A percentile compares a stretch with the other conserved stretches of the same genome.
Conservation (phyloP, 37 sponge, comb jelly and placozoan genomes). For the Lycopodina hypogea region DNA sequence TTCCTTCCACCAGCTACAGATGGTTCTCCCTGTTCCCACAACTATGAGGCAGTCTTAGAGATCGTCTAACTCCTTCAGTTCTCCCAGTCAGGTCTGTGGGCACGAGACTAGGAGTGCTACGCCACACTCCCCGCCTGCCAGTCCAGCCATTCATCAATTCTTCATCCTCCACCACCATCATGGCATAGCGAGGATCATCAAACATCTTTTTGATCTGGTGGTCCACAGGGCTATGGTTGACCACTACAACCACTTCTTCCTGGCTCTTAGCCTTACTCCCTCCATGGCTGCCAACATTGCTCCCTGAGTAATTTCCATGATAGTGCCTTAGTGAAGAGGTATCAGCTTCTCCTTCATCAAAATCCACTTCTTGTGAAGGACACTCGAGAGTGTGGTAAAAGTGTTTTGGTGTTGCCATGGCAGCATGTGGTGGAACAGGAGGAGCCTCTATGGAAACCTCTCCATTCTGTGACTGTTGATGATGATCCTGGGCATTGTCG, state of each 20-base stretch:
- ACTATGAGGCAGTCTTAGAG: slow-evolving; percentile 2
- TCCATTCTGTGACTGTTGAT: neutral
- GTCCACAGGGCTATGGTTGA: neutral
- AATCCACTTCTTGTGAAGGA: neutral
- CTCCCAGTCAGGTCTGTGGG: neutral
- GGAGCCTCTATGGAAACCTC: neutral
- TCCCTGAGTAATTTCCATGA: neutral
- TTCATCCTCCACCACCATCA: neutral
- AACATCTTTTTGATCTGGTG: slow-evolving; percentile 17
- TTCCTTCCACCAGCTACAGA: neutral
- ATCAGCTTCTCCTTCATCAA: neutral
- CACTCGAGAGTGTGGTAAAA: slow-evolving; percentile 11
- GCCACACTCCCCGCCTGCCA: neutral
- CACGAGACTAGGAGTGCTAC: slow-evolving; percentile 5
- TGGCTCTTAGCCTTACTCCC: neutral
- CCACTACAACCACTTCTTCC: neutral
- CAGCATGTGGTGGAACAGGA: neutral
- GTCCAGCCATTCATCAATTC: neutral
- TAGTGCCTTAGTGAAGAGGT: neutral
- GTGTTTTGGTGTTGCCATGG: neutral
- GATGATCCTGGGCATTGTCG: neutral
- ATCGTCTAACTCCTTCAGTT: neutral
- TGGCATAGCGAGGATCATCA: slow-evolving; percentile 53
- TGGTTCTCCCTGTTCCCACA: neutral
- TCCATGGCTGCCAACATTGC: neutral